phyloP scores from a whole-genome alignment of 2,797 vertebrate species.

The Euthynnus affinis region DNA sequence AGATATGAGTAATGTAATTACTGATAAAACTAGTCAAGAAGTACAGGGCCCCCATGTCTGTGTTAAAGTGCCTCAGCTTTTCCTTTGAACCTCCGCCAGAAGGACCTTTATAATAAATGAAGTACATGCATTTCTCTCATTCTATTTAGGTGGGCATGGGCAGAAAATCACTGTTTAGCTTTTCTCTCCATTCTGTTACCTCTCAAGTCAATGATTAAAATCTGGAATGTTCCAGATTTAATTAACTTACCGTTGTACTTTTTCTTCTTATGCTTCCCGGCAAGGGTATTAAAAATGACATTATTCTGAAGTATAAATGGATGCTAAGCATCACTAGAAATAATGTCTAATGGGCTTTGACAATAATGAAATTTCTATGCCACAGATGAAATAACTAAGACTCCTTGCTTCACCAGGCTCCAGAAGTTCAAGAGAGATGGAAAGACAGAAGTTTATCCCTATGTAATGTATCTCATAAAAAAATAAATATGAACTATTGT shows the following conservation, averaged over 20 bases:
- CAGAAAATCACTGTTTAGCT: slow-evolving; percentile 70
- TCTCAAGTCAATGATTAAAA: slow-evolving; percentile 81
- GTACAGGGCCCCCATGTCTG: slow-evolving; percentile 63
- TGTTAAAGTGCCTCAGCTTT: slow-evolving; percentile 76
- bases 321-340: slow-evolving; percentile 65
- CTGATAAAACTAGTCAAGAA: slow-evolving; percentile 79
- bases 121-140: slow-evolving; percentile 65
- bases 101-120: slow-evolving; percentile 69
- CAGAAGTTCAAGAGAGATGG: slow-evolving; percentile 22
- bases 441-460: slow-evolving; percentile 20
- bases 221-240: slow-evolving; percentile 80
- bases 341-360: slow-evolving; percentile 60
- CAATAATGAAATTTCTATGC: slow-evolving; percentile 66
- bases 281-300: slow-evolving; percentile 66
- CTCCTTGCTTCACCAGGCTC: slow-evolving; percentile 3
- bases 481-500: background rate
- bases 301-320: slow-evolving; percentile 73
- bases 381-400: slow-evolving; percentile 34
- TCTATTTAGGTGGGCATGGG: slow-evolving; percentile 59
- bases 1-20: slow-evolving; percentile 80
- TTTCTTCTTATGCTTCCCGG: slow-evolving; percentile 64
- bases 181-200: slow-evolving; percentile 58
- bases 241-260: slow-evolving; percentile 76
- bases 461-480: slow-evolving; percentile 5
- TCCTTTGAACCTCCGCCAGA: slow-evolving; percentile 73